Evolutionary conservation across 2,888 invertebrate genomes (phyloP), one percentile per base, ranked within the genome.

Genomic region (Cancer borealis): DNA sequence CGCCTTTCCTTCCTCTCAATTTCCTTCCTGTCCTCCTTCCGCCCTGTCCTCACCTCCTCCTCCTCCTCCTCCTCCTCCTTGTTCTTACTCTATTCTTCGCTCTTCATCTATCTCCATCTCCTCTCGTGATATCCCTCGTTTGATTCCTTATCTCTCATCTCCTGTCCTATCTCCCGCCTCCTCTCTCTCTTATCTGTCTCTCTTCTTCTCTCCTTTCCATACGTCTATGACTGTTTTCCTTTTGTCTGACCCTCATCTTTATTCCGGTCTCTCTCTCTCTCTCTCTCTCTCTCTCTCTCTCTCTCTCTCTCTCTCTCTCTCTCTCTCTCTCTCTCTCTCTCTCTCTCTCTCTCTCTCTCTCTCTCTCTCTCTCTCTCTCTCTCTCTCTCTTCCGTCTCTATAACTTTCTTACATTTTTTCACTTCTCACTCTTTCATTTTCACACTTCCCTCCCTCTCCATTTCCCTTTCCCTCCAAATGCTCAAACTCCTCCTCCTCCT

Each of bases 1-100:
- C 66, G 66, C 66, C 66, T 66, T 66, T 66, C 66, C n/a, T 66
- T 66, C 66, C 66, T 66, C 66, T 66, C 66, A 66, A 66, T 66
- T 66, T 66, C 66, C 66, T 66, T 66, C 8, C n/a, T 6, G 66
- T 66, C 66, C 66, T 66, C n/a, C 21, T 6, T 66, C 66, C 66
- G n/a, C n/a, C 21, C 66, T 66, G 66, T 6, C 66, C n/a, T n/a
- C 66, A 2, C 66, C 5, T 66, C 66, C 0, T 0, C 66, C n/a
- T n/a, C 66, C n/a, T 66, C 66, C n/a, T 66, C n/a, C 66, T 66
- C 66, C n/a, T 66, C n/a, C 66, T 66, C 66, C 8, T 66, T n/a
- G n/a, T 66, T n/a, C 49, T 49, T 49, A 49, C 54, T 54, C 54
- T 17, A 54, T 66, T n/a, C n/a, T n/a, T 66, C n/a, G n/a, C 66